Evolutionary conservation across 2,888 invertebrate species (phyloP).

Genomic region (Hirtodrosophila cameraria): DNA sequence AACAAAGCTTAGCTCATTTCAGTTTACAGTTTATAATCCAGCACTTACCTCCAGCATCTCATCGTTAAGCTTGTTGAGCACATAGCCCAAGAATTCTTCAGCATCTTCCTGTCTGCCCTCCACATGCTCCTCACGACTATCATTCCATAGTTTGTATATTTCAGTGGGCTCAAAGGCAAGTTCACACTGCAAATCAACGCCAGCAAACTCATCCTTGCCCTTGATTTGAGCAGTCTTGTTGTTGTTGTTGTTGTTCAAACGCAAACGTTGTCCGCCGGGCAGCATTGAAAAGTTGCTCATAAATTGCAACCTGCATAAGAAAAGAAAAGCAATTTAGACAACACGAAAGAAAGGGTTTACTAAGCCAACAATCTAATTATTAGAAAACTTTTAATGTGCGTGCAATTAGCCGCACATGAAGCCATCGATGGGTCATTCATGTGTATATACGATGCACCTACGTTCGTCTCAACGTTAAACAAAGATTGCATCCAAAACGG

Average conservation of each 20-base stretch:
- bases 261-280: slow-evolving; percentile 85
- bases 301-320: slow-evolving; percentile 86
- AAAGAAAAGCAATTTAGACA: neutral
- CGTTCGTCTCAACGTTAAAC: slow-evolving; percentile 27
- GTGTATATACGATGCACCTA: slow-evolving; percentile 46
- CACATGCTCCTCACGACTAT: slow-evolving; percentile 88
- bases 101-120: slow-evolving; percentile 98
- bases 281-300: slow-evolving; percentile 90
- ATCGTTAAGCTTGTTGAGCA: slow-evolving; percentile 97
- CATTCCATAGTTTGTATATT: slow-evolving; percentile 93
- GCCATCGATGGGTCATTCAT: slow-evolving; percentile 4
- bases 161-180: slow-evolving; percentile 95
- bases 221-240: slow-evolving; percentile 82
- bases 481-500: slow-evolving; percentile 77
- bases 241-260: slow-evolving; percentile 84
- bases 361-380: too few relatives aligned
- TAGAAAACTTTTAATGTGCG: slow-evolving; percentile 21
- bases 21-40: neutral
- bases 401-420: slow-evolving; percentile 25
- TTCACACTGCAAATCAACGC: slow-evolving; percentile 88
- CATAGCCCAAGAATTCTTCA: slow-evolving; percentile 96
- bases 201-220: slow-evolving; percentile 84
- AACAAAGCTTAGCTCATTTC: neutral
- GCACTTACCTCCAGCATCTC: slow-evolving; percentile 94
- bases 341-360: neutral